phyloP scores from a whole-genome alignment of 1,140 invertebrate species.

The Drosophila takahashii region DNA sequence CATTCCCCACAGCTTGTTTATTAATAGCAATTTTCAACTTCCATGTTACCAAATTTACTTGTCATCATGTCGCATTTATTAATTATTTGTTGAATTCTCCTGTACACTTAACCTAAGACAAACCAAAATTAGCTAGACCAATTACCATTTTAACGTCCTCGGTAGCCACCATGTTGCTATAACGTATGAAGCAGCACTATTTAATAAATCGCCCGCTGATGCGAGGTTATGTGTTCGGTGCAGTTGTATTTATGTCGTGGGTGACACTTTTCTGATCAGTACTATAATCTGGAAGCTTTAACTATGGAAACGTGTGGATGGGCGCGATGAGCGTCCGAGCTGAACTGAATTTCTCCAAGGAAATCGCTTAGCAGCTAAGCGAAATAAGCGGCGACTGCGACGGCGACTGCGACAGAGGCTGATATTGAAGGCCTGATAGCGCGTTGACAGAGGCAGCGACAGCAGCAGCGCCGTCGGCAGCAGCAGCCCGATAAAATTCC shows the following conservation, averaged over 20 bases:
- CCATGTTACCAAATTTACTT: not conserved
- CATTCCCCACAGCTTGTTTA: not conserved
- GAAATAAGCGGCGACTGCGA: slow-evolving; percentile 43
- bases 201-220: not conserved
- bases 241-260: slow-evolving; percentile 3
- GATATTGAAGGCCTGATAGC: slow-evolving; percentile 34
- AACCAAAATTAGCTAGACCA: not conserved
- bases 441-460: slow-evolving; percentile 23
- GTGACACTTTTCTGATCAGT: slow-evolving; percentile 6
- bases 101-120: not conserved
- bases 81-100: too few relatives aligned
- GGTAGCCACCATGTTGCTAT: slow-evolving; percentile 57
- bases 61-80: slow-evolving; percentile 6
- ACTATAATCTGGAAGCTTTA: slow-evolving; percentile 10
- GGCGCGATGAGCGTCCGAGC: slow-evolving; percentile 54
- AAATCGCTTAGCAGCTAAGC: slow-evolving; percentile 71
- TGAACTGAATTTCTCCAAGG: slow-evolving; percentile 74
- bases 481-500: slow-evolving; percentile 24
- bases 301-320: slow-evolving; percentile 63
- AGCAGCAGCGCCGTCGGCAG: slow-evolving; percentile 18
- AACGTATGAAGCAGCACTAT: not conserved
- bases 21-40: not conserved
- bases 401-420: slow-evolving; percentile 32
- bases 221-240: not conserved
- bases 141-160: slow-evolving; percentile 69